phyloP scores from a whole-genome alignment of 2,113 vertebrate genomes.

The Phylloscopus trochilus region DNA sequence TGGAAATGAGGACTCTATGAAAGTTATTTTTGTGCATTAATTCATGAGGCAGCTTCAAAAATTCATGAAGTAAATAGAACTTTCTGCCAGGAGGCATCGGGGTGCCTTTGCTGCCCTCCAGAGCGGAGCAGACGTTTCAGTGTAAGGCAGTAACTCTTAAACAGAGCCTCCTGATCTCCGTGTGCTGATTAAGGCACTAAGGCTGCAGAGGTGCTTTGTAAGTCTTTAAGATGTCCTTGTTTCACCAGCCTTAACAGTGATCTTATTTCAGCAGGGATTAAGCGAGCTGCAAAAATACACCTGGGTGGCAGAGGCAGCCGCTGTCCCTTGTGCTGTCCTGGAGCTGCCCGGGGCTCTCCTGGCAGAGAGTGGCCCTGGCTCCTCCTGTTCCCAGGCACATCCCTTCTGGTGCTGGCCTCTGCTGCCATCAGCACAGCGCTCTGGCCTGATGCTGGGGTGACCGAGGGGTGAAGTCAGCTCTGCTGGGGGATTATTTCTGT shows the following conservation, averaged over 20 bases:
- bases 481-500: neutral
- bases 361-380: fast-evolving
- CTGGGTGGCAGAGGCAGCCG: neutral
- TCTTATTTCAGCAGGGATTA: slow-evolving; percentile 39
- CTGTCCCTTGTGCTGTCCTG: neutral
- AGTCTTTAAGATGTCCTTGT: slow-evolving; percentile 57
- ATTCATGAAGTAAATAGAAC: slow-evolving; percentile 60
- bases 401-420: neutral
- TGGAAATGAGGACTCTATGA: slow-evolving; percentile 43
- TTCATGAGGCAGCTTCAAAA: slow-evolving; percentile 68
- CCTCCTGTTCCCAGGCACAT: fast-evolving
- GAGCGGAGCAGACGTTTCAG: slow-evolving; percentile 35
- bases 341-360: fast-evolving
- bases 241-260: slow-evolving; percentile 55
- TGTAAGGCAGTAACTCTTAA: neutral
- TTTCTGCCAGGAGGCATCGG: slow-evolving; percentile 25
- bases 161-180: neutral
- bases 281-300: neutral
- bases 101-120: neutral
- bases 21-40: slow-evolving; percentile 61
- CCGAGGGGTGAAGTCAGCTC: neutral
- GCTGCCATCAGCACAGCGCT: neutral
- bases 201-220: slow-evolving; percentile 17
- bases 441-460: neutral
- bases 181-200: neutral